Evolutionary conservation across 2,888 invertebrate species (phyloP).

Genomic region (Lepidochrysops patricia): DNA sequence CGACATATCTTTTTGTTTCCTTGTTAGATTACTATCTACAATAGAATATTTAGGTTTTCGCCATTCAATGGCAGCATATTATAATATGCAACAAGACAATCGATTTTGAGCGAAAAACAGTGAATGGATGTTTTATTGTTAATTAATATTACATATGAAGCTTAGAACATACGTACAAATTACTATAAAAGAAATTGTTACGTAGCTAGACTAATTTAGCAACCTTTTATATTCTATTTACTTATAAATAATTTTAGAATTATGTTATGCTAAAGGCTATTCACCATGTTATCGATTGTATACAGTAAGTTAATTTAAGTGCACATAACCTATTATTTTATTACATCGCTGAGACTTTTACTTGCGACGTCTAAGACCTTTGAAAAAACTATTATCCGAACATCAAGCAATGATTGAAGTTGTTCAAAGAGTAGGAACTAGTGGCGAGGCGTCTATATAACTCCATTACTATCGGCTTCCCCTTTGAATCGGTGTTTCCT

Average conservation of each 20-base stretch:
- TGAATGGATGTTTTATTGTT: not conserved
- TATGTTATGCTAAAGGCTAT: constrained; percentile 8
- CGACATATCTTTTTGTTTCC: too few relatives aligned
- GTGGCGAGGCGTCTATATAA: too few relatives aligned
- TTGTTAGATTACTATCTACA: too few relatives aligned
- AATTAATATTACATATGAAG: constrained; percentile 40
- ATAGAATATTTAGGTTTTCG: too few relatives aligned
- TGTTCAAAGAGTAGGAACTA: too few relatives aligned
- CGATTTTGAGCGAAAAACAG: not conserved
- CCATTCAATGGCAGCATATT: not conserved
- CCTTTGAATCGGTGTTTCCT: too few relatives aligned
- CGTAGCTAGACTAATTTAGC: constrained; percentile 63
- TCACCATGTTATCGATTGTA: not conserved
- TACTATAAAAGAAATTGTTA: constrained; percentile 48
- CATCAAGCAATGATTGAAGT: too few relatives aligned
- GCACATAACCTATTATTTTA: constrained; percentile 2
- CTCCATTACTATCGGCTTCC: too few relatives aligned
- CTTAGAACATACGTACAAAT: constrained; percentile 64
- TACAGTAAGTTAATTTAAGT: constrained; percentile 6
- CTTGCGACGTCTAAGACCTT: not conserved
- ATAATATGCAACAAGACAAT: not conserved
- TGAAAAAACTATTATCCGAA: too few relatives aligned
- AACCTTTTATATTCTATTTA: constrained; percentile 27
- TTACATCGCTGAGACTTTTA: not conserved
- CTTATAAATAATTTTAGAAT: constrained; percentile 21